Evolutionary conservation across 1,140 invertebrate species (phyloP), one percentile per base, ranked within the genome.

Genomic region (Pseudomyrmex pallidus): DNA sequence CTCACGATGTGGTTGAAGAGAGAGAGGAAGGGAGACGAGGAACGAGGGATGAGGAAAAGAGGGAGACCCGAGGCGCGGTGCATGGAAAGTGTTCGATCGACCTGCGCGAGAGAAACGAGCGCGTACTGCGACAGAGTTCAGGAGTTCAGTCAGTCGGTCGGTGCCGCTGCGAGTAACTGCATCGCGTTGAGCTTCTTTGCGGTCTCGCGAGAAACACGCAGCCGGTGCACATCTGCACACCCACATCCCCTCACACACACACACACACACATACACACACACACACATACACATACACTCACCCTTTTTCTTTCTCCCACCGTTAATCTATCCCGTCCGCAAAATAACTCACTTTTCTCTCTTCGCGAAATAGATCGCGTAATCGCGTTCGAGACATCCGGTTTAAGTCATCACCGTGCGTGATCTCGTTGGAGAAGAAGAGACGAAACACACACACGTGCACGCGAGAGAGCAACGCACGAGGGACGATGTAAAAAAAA

Each of bases 81-180:
- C 88, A 88, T 86, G 88, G 87, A 90, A 87, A 70, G 86, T 90
- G 90, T 93, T 94, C 93, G 92, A 94, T 94, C 93, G 93, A 94
- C 92, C 92, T 92, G 89, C 83, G 20, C 22, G 50, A 80, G 54
- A 72, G 74, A 44, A 67, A 67, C 44, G 90, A 89, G 90, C 86
- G 90, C 89, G 90, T 88, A 92, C 92, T 94, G 92, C 92, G 91
- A 92, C 93, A 94, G 89, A 90, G 86, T 90, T 85, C 74, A 87
- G 89, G 89, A 90, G 86, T 90, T 85, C 74, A 87, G 89, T 88
- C 91, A 92, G 91, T 93, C 87, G 91, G 90, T 90, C 91, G 90
- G 87, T 78, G 84, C 46, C 66, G 46, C 64, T 66, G 62, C 13
- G 62, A 84, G 63, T 17, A 25, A 8, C 13, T 13, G 78, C 64